Base-by-base conservation (phyloP, 2,113 vertebrate species). In the Aix galericulata region DNA sequence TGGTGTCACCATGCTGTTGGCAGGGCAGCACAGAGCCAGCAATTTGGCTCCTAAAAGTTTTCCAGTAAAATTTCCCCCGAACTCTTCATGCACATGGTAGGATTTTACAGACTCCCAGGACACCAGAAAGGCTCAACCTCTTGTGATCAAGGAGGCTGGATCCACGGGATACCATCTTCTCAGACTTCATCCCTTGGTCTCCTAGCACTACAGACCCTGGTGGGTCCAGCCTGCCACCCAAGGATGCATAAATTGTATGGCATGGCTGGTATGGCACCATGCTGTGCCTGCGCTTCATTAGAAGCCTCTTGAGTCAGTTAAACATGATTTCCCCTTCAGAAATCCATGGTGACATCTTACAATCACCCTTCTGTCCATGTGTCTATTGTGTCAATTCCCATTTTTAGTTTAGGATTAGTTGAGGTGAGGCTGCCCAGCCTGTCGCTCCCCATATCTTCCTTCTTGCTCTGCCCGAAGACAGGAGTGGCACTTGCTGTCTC, bases 281-380 rank as follows among this genome's bases (percentile, higher is more conserved):
- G 1, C 42, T 82, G 17, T 38, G 62, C 42, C n/a, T 4, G 2
- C 15, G 11, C 40, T 36, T 71, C 40, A 11, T 20, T 27, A 90
- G 71, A 71, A 67, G 3, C 7, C 71, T 48, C 29, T 13, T 0
- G 0, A 20, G 13, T n/a, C 2, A 0, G 31, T 80, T 46, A 80
- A 56, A 32, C 27, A n/a, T 1, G 2, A 67, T 59, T 79, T 56
- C 29, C 7, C 18, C 16, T 76, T 82, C 9, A 0, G 27, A 50
- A 82, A 26, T 64, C 68, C 76, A 12, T 68, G 63, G 59, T 56
- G 53, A 64, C 63, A 68, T 26, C 8, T 91, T 15, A 40, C 34
- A 26, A 58, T 55, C 40, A 63, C 23, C 4, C 62, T 62, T 9
- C 42, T 78, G 78, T 59, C 55, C 36, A 50, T 9, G 31, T 46